Base-by-base conservation (phyloP, 2,888 invertebrate genomes). In the Chalcosyrphus nemorum region DNA sequence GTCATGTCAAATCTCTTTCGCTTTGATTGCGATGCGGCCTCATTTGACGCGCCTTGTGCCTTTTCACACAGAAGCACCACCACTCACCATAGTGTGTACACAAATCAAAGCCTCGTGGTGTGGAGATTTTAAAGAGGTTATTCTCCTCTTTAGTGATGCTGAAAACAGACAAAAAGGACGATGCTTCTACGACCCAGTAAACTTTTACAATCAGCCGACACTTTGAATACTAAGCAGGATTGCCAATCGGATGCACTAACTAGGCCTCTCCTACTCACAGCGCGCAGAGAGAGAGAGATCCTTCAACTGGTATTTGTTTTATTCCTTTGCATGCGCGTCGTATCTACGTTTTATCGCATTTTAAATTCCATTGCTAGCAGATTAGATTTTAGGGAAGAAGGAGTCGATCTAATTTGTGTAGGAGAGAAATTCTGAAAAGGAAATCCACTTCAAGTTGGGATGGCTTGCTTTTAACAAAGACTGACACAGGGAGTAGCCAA, bases 221-320 rank as follows among this genome's bases (percentile, higher is more conserved):
- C 61, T 82, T 82, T 78, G 78, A 82, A 82, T 82, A 74, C 82
- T 74, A 78, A 82, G 68, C 77, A 82, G 82, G 77, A 82, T 82
- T 82, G 72, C 66, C 82, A 78, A 82, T 82, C 78, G 77, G 77
- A 78, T 82, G 82, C 82, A 82, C 82, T 82, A 72, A 74, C 77
- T 82, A 77, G 77, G 77, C 77, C 43, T 68, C 43, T 68, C 65
- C 32, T 32, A 3, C 47, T 29, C 13, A 29, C n/a, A n/a, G n/a
- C n/a, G n/a, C n/a, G n/a, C n/a, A n/a, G n/a, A n/a, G n/a, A n/a
- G n/a, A n/a, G n/a, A n/a, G n/a, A 19, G 27, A 21, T 38, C 41
- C 15, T 50, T 29, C 52, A n/a, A 21, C 29, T 21, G 29, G 45
- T 57, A 15, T 57, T 66, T 59, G 27, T 43, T 56, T 52, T 19